These are phyloP conservation scores for Ovibos moschatus DNA, from an alignment of 2,113 vertebrate species.

Conservation along the genomic window DNA sequence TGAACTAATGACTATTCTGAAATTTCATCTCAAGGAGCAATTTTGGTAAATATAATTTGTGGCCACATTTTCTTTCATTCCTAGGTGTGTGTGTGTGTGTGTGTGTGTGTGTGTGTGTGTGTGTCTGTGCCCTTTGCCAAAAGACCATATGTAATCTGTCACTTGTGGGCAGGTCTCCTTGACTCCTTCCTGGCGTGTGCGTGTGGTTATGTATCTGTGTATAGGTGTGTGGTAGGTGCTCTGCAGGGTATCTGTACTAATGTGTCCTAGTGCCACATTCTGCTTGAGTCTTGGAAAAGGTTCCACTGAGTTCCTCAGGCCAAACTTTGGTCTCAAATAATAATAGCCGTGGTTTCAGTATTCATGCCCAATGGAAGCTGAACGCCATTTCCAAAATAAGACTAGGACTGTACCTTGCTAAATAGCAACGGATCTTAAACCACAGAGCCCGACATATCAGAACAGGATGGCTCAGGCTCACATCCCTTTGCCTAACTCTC, in stretches of 20 bases:
- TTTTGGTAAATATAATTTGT: constrained; percentile 39
- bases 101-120: background rate
- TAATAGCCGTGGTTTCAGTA: constrained; percentile 19
- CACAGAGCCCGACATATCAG: background rate
- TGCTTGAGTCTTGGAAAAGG: background rate
- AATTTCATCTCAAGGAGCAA: constrained; percentile 52
- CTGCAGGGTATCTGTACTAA: background rate
- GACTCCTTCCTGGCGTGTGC: background rate
- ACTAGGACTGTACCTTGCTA: constrained; percentile 9
- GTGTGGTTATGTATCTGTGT: background rate
- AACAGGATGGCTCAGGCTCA: background rate
- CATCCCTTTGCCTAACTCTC: background rate
- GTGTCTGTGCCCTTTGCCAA: background rate
- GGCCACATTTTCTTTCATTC: background rate
- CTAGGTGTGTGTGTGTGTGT: background rate
- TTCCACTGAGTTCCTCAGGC: background rate
- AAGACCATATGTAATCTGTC: background rate
- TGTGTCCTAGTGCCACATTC: background rate
- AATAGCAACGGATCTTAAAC: constrained; percentile 39
- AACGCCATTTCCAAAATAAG: constrained; percentile 53
- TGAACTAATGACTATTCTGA: constrained; percentile 36
- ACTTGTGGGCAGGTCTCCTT: background rate
- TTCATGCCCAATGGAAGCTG: constrained; percentile 26
- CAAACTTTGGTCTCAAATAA: constrained; percentile 27
- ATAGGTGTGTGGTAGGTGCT: background rate